These are phyloP conservation scores for Apteryx owenii DNA, from an alignment of 2,113 vertebrate species.

Conservation along the genomic window DNA sequence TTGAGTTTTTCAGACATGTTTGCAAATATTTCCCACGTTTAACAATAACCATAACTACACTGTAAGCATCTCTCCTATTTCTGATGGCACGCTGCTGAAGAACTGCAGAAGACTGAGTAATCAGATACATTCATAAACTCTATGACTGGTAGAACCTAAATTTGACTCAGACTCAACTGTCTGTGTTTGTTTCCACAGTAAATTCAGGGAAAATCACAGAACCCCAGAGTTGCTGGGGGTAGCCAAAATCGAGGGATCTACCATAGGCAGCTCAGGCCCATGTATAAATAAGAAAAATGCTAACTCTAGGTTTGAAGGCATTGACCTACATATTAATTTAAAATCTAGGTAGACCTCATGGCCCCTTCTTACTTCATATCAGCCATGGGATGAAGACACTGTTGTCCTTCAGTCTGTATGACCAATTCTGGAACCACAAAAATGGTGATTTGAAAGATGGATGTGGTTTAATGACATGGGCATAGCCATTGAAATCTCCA, in stretches of 20 bases:
- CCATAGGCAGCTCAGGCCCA: background rate
- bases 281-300: background rate
- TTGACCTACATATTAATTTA: background rate
- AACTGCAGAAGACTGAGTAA: conserved; percentile 10
- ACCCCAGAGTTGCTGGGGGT: background rate
- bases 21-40: background rate
- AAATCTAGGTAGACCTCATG: background rate
- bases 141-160: background rate
- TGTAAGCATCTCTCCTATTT: conserved; percentile 2
- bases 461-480: background rate
- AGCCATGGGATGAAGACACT: background rate
- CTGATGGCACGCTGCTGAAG: background rate
- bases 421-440: background rate
- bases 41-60: background rate
- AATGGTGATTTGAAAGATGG: background rate
- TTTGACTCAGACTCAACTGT: background rate
- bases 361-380: background rate
- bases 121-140: background rate
- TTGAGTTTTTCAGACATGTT: background rate
- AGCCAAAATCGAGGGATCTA: background rate
- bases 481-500: background rate
- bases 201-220: background rate
- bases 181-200: background rate
- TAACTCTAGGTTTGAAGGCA: background rate
- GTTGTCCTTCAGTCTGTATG: background rate